Evolutionary conservation across 2,797 vertebrate species (phyloP), one percentile per base, ranked within the genome.

Genomic region (Paramormyrops hopkinsi): DNA sequence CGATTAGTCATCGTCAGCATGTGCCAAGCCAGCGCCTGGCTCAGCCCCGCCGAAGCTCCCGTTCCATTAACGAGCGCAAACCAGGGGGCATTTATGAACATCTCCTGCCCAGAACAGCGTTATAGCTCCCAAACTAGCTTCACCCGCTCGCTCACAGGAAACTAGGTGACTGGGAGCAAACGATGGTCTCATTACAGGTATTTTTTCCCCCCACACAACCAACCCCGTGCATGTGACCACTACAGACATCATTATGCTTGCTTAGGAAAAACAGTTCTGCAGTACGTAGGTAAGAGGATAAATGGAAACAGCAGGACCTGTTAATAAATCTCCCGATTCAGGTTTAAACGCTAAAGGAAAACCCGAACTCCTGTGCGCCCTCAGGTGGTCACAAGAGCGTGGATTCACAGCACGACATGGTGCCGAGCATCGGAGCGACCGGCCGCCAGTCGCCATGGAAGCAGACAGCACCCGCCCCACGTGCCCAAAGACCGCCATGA

Each of bases 131-230:
- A 9, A 79, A 79, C 73, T 79, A 44, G 19, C 37, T 19, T 73
- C 29, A 73, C 3, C 9, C n/a, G 22, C 19, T 50, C 2, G n/a
- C 44, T 48, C 82, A 50, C 46, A 86, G 22, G 50, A 33, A 86
- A 51, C 22, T 33, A 33, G 46, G 91, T 90, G 86, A 90, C 89
- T 46, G 88, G 86, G 92, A 89, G 90, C 87, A 91, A 41, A 0
- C 51, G 85, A 91, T 91, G 93, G 91, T 95, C 93, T 92, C 91
- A 90, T 94, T 94, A 88, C 90, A 90, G 91, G 92, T 89, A 91
- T 91, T 50, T 48, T 6, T 12, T 12, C 4, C 12, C 17, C n/a
- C 3, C 48, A 9, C 37, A 8, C 73, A 79, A 17, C 37, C 17
- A 19, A 41, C 69, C 5, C 37, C 17, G 0, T 79, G 73, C 17